Conservation (phyloP, 2,888 invertebrate genomes). For the Leucoma salicis region DNA sequence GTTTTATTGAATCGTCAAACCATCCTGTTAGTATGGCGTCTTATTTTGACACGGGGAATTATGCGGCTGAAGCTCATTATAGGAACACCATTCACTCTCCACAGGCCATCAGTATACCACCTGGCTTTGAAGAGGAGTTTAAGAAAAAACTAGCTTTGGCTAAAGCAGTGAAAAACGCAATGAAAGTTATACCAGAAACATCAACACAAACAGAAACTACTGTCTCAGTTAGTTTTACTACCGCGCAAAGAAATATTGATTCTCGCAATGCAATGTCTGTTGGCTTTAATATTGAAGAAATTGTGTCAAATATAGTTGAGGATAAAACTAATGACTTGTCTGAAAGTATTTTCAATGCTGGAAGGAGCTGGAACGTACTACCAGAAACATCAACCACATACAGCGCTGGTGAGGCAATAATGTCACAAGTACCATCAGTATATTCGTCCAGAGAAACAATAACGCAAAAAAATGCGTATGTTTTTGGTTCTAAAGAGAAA, state of each 20-base stretch:
- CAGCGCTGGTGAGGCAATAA: not conserved
- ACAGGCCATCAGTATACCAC: constrained; percentile 49
- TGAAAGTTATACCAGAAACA: constrained; percentile 40
- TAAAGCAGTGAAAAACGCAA: constrained; percentile 14
- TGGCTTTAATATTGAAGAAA: constrained; percentile 28
- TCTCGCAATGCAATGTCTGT: constrained; percentile 17
- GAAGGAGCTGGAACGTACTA: not conserved
- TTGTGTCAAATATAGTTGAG: constrained; percentile 22
- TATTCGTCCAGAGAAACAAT: not conserved
- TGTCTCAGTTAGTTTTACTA: constrained; percentile 3
- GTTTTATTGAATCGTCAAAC: constrained; percentile 36
- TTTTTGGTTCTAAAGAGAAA: not conserved
- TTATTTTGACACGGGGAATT: constrained; percentile 75
- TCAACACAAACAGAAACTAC: constrained; percentile 44
- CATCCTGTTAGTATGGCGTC: constrained; percentile 62
- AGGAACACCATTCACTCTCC: constrained; percentile 55
- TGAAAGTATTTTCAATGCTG: not conserved
- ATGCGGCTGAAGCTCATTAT: constrained; percentile 68
- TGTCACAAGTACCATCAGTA: not conserved
- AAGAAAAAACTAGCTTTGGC: constrained; percentile 25
- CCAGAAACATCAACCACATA: not conserved
- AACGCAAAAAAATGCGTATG: not conserved
- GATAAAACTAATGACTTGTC: constrained; percentile 11
- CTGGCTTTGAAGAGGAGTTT: constrained; percentile 68
- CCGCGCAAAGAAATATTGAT: constrained; percentile 5